Conservation (phyloP, 2,113 vertebrate species). For the Diphyllodes magnificus region DNA sequence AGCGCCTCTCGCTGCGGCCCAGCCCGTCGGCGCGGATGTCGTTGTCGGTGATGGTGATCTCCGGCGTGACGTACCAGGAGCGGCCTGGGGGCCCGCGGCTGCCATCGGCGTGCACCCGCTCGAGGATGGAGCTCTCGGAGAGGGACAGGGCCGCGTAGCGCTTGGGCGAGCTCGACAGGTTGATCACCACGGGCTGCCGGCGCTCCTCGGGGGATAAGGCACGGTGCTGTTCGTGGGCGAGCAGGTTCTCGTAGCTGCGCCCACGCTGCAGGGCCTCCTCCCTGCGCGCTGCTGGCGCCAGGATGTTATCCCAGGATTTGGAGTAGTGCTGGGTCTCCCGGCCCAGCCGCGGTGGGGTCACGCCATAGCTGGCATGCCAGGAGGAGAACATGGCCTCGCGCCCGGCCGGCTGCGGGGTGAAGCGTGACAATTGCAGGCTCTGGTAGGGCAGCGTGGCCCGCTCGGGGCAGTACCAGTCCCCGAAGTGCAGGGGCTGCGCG, state of each 20-base stretch:
- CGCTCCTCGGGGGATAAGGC: slow-evolving; percentile 75
- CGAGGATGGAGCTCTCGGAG: slow-evolving; percentile 88
- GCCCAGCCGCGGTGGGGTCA: slow-evolving; percentile 74
- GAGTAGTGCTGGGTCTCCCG: slow-evolving; percentile 86
- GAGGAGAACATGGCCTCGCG: slow-evolving; percentile 74
- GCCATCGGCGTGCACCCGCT: slow-evolving; percentile 74
- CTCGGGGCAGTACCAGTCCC: slow-evolving; percentile 84
- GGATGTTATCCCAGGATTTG: slow-evolving; percentile 95
- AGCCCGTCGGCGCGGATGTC: slow-evolving; percentile 79
- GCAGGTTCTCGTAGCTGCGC: slow-evolving; percentile 91
- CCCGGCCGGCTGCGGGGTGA: slow-evolving; percentile 64
- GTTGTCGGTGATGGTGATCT: slow-evolving; percentile 97
- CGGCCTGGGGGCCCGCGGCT: slow-evolving; percentile 70
- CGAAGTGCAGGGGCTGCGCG: slow-evolving; percentile 73
- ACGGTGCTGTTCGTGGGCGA: slow-evolving; percentile 75
- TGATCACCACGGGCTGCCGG: slow-evolving; percentile 87
- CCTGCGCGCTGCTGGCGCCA: slow-evolving; percentile 74
- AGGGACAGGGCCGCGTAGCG: slow-evolving; percentile 92
- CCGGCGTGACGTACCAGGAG: slow-evolving; percentile 91
- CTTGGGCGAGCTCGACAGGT: slow-evolving; percentile 91
- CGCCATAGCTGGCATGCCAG: slow-evolving; percentile 74
- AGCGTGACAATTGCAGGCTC: slow-evolving; percentile 71
- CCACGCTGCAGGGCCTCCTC: slow-evolving; percentile 83
- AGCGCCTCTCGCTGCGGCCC: slow-evolving; percentile 70
- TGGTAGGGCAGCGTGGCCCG: slow-evolving; percentile 73